Evolutionary conservation across 1,140 invertebrate genomes (phyloP).

Genomic region (Caerostris darwini): DNA sequence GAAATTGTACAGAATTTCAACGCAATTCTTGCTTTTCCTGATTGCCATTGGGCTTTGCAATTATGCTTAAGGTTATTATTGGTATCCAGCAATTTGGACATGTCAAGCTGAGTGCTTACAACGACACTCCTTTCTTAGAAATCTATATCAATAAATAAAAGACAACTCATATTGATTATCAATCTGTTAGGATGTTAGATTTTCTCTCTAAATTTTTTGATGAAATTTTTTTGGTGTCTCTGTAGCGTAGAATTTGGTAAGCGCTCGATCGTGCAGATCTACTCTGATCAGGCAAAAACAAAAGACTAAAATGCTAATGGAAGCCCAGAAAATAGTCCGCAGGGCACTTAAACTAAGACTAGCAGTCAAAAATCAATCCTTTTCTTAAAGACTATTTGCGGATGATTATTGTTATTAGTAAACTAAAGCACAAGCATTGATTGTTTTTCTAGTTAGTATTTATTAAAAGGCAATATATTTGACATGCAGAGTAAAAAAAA

Average conservation of each 20-base stretch:
- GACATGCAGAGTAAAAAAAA: background rate
- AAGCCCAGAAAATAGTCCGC: background rate
- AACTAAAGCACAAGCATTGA: conserved; percentile 19
- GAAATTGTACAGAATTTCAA: too few relatives aligned
- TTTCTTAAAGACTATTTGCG: background rate
- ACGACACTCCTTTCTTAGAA: background rate
- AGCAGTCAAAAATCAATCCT: background rate
- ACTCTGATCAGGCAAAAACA: background rate
- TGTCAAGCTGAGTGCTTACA: background rate
- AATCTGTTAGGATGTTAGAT: background rate
- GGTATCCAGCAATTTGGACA: background rate
- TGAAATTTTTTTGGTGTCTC: background rate
- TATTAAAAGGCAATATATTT: background rate
- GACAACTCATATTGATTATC: background rate
- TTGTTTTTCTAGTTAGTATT: background rate
- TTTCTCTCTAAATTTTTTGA: background rate
- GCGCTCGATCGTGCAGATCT: background rate
- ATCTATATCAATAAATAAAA: background rate
- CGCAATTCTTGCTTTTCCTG: too few relatives aligned
- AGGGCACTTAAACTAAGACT: conserved; percentile 21
- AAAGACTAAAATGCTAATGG: background rate
- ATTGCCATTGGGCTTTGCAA: too few relatives aligned
- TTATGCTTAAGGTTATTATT: too few relatives aligned
- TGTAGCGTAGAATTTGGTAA: background rate
- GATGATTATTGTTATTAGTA: background rate